These are phyloP conservation scores for Drosophila atripex DNA, from an alignment of 2,888 invertebrate genomes.

Conservation along the genomic window DNA sequence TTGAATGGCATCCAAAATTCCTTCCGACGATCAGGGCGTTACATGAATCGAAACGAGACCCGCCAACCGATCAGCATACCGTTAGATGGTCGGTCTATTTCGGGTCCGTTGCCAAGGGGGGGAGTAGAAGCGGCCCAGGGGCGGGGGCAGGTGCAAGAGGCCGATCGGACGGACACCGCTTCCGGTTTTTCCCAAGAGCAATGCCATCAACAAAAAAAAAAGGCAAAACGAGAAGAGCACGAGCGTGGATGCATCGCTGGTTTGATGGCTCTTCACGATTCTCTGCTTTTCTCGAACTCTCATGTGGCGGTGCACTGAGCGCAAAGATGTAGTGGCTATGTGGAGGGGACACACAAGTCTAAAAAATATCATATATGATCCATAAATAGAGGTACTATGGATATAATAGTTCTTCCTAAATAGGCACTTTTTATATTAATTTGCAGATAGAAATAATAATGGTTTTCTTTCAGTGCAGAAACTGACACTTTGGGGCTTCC, in stretches of 20 bases:
- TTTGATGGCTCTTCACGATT: conserved; percentile 6
- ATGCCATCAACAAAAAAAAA: conserved; percentile 9
- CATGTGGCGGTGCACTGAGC: conserved; percentile 12
- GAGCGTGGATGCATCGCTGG: conserved; percentile 23
- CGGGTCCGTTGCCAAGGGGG: conserved; percentile 29
- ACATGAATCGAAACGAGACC: conserved; percentile 36
- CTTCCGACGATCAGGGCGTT: conserved; percentile 31
- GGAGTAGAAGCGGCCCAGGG: not conserved
- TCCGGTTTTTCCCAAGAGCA: conserved; percentile 65
- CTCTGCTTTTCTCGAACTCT: conserved; percentile 6
- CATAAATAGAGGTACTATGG: too few species aligned
- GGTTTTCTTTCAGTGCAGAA: not conserved
- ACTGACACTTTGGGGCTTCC: conserved; percentile 7
- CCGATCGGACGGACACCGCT: conserved; percentile 42
- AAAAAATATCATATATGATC: too few species aligned
- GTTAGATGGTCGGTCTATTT: conserved; percentile 71
- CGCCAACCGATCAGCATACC: conserved; percentile 54
- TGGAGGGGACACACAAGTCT: too few species aligned
- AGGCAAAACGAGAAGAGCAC: conserved; percentile 21
- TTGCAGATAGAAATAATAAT: too few species aligned
- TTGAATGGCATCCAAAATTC: conserved; percentile 61
- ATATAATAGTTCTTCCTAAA: too few species aligned
- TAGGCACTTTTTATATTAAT: too few species aligned
- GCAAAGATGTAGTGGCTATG: too few species aligned
- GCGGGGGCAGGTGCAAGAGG: not conserved